Evolutionary conservation across 2,797 vertebrate genomes (phyloP).

Genomic region (Danio kyathit): DNA sequence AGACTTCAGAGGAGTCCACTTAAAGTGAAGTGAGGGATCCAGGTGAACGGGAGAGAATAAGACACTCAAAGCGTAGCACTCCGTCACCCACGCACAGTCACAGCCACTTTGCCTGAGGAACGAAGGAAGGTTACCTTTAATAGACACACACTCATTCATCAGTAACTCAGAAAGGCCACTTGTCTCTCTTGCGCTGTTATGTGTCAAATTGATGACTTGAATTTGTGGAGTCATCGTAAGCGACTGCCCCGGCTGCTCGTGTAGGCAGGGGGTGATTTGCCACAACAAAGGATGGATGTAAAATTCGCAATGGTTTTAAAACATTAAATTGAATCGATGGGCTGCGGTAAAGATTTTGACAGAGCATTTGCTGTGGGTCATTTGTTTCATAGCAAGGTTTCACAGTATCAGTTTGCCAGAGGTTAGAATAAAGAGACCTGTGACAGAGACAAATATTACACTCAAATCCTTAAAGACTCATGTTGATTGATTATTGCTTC

Average conservation of each 20-base stretch:
- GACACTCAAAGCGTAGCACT: background rate
- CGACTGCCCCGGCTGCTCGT: background rate
- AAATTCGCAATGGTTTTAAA: conserved; percentile 22
- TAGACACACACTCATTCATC: conserved; percentile 13
- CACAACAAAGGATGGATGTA: conserved; percentile 5
- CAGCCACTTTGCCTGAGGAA: conserved; percentile 11
- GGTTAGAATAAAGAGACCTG: conserved; percentile 13
- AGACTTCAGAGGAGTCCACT: background rate
- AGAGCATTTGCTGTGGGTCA: conserved; percentile 20
- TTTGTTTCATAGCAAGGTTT: conserved; percentile 38
- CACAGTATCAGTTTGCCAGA: conserved; percentile 29
- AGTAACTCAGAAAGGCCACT: background rate
- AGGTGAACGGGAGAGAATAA: conserved; percentile 7
- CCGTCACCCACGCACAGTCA: conserved; percentile 5
- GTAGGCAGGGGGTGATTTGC: background rate
- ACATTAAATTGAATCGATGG: conserved; percentile 21
- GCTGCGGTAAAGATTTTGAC: conserved; percentile 20
- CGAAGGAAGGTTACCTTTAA: conserved; percentile 17
- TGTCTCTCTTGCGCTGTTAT: background rate
- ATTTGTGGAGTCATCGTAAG: conserved; percentile 14
- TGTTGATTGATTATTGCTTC: conserved; percentile 18
- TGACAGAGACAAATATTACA: conserved; percentile 1
- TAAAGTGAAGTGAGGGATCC: background rate
- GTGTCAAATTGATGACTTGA: conserved; percentile 20
- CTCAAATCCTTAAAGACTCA: background rate